phyloP scores from a whole-genome alignment of 2,797 vertebrate genomes.

The Argya squamiceps region DNA sequence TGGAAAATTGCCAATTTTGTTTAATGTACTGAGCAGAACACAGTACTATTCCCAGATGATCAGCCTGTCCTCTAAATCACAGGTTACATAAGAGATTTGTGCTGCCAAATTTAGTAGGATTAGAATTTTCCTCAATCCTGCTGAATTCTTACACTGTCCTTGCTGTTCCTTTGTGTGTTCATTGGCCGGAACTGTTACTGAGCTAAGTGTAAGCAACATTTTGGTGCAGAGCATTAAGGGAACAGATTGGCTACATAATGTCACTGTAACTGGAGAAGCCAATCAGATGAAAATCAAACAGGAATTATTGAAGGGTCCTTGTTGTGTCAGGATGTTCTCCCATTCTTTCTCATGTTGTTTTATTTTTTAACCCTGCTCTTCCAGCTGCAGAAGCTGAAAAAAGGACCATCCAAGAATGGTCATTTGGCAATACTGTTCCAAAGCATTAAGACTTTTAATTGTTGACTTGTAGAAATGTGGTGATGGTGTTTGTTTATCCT shows the following conservation, averaged over 20 bases:
- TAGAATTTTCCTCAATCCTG: not conserved
- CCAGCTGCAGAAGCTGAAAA: not conserved
- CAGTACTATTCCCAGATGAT: not conserved
- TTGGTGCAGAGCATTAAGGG: not conserved
- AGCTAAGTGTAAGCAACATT: not conserved
- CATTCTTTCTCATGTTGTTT: not conserved
- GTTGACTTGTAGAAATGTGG: not conserved
- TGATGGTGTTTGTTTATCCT: fast-evolving
- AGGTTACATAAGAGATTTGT: constrained; percentile 23
- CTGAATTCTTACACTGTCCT: not conserved
- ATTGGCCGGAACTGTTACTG: not conserved
- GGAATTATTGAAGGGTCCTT: not conserved
- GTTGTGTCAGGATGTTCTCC: not conserved
- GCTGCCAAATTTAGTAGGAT: constrained; percentile 7
- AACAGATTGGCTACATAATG: not conserved
- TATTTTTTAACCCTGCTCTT: not conserved
- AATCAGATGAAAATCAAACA: not conserved
- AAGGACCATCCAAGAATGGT: not conserved
- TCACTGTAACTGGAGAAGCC: not conserved
- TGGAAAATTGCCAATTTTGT: not conserved
- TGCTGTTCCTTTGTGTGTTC: not conserved
- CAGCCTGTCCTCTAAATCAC: not conserved
- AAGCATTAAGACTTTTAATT: not conserved
- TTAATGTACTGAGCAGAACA: not conserved
- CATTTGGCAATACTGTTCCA: not conserved